Evolutionary conservation across 2,113 vertebrate genomes (phyloP).

Genomic region (Pluvialis apricaria): DNA sequence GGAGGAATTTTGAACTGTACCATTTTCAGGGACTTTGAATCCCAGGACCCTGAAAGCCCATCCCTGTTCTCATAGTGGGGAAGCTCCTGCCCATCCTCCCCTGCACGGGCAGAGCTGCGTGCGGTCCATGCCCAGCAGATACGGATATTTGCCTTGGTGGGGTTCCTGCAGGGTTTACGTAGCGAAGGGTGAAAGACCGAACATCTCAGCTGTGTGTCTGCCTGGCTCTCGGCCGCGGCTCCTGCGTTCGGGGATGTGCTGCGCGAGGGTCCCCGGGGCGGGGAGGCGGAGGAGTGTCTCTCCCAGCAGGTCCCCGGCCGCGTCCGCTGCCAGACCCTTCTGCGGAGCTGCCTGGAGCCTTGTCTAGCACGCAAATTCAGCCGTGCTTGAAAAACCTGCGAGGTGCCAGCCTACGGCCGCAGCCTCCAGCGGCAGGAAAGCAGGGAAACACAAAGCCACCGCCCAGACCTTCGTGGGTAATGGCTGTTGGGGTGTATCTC

Average conservation of each 20-base stretch:
- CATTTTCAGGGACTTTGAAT: not conserved
- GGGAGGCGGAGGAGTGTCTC: not conserved
- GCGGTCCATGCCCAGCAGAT: not conserved
- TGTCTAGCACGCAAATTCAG: not conserved
- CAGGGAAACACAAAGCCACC: not conserved
- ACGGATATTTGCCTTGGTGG: fast-evolving
- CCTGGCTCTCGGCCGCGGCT: not conserved
- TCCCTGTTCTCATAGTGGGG: not conserved
- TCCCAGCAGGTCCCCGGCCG: not conserved
- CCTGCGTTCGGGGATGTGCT: fast-evolving
- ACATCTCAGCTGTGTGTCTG: not conserved
- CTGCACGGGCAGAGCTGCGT: not conserved
- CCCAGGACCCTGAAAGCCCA: no score
- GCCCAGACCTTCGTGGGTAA: not conserved
- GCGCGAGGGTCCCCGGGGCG: not conserved
- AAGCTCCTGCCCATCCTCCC: not conserved
- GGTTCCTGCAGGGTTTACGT: not conserved
- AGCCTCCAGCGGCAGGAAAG: not conserved
- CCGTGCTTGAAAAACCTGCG: not conserved
- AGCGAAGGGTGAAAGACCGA: not conserved
- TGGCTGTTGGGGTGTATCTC: not conserved
- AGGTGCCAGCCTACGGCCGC: not conserved
- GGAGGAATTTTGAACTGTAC: not conserved
- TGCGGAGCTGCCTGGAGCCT: not conserved
- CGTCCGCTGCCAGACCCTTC: not conserved